phyloP scores from a whole-genome alignment of 2,113 vertebrate species.

The Pollimyrus isidori region DNA sequence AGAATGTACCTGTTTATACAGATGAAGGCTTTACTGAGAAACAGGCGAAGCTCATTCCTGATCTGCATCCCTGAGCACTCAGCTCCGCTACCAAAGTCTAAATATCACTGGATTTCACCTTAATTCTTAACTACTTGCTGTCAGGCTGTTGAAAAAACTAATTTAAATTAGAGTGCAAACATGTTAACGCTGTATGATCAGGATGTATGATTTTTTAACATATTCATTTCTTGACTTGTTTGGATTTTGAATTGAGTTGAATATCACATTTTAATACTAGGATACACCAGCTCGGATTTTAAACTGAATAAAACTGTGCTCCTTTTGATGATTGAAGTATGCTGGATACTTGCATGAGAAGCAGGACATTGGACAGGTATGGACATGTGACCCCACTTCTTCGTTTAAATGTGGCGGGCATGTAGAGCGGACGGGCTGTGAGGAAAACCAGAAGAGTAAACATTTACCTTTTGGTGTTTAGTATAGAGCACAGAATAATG shows the following conservation, averaged over 20 bases:
- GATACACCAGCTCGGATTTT: background rate
- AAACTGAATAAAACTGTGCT: background rate
- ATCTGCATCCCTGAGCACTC: background rate
- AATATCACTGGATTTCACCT: background rate
- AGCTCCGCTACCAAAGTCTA: background rate
- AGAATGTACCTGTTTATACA: background rate
- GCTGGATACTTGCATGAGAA: background rate
- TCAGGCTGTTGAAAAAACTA: background rate
- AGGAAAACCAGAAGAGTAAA: conserved; percentile 4
- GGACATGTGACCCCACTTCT: background rate
- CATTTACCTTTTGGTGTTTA: conserved; percentile 20
- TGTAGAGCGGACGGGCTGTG: background rate
- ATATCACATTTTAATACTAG: background rate
- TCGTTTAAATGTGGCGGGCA: background rate
- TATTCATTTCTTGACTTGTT: background rate
- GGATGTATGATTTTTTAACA: background rate
- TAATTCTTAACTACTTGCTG: background rate
- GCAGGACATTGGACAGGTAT: background rate
- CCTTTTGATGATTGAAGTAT: background rate
- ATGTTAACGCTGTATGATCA: background rate
- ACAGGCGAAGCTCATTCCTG: background rate
- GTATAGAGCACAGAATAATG: conserved; percentile 17
- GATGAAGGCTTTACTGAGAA: background rate
- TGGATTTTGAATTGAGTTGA: background rate
- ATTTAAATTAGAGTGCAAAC: background rate